Evolutionary conservation across 2,797 vertebrate genomes (phyloP), one percentile per base, ranked within the genome.

Genomic region (Siniperca undulata): DNA sequence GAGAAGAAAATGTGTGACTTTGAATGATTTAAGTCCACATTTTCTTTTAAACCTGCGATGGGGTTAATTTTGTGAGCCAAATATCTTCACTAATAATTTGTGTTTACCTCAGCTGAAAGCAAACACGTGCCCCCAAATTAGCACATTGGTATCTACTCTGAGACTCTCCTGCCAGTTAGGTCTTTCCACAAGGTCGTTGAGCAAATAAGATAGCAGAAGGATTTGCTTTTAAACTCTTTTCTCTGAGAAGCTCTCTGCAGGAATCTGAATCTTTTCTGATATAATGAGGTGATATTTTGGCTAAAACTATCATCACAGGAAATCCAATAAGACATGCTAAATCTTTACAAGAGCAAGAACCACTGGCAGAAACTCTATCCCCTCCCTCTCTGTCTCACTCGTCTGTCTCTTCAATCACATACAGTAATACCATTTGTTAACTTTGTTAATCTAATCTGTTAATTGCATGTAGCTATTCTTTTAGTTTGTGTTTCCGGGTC

Each of bases 251-350:
- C 30, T 84, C 55, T 78, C 66, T 48, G 65, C 73, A 76, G 73
- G 75, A 82, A 58, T 70, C 52, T 27, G 65, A 67, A 50, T 19
- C 34, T 78, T 80, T 75, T 87, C 64, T 58, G 30, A 83, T 88
- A 83, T 85, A 83, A 86, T 84, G 76, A 86, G 78, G 67, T 46
- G 69, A 79, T 74, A 74, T 80, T 80, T 84, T 70, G 34, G 5
- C 70, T 81, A 48, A 82, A 80, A 66, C 36, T 79, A 52, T 62
- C 59, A 82, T 85, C 50, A 74, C 34, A 65, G 42, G 20, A 79
- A 85, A 79, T 82, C 48, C 69, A 73, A 3, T 55, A 55, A 78
- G 69, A 78, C 67, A 62, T 11, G 5, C 7, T 36, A 27, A 80
- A 74, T 72, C 58, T 69, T 82, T 61, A 44, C 46, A 30, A 17